phyloP scores from a whole-genome alignment of 2,888 invertebrate genomes.

The Catotricha subobsoleta region DNA sequence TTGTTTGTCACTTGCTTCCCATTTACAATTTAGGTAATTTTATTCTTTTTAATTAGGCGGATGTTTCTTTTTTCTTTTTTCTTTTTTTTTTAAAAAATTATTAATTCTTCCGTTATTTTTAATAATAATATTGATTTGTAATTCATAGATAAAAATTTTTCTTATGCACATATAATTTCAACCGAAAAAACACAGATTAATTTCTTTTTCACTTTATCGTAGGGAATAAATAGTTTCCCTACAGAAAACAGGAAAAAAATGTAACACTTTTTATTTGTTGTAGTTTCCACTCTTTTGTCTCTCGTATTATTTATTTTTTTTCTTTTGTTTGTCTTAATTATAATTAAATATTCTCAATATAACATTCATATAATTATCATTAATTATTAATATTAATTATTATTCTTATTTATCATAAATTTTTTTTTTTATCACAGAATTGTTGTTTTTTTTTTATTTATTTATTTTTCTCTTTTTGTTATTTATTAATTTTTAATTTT shows the following conservation, averaged over 20 bases:
- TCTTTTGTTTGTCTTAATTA: neutral
- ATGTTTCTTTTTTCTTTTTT: neutral
- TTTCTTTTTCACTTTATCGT: too few species aligned
- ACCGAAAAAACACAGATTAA: too few species aligned
- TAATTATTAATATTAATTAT: neutral
- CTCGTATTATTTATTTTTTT: slow-evolving; percentile 2
- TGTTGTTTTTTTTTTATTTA: slow-evolving; percentile 4
- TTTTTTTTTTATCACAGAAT: slow-evolving; percentile 6
- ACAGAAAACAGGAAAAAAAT: too few species aligned
- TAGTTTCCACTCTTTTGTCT: neutral
- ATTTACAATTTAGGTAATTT: neutral
- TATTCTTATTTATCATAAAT: slow-evolving; percentile 1
- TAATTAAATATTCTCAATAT: slow-evolving; percentile 5
- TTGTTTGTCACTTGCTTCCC: neutral
- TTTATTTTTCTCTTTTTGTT: neutral
- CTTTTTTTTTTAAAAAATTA: slow-evolving; percentile 2
- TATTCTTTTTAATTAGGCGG: neutral
- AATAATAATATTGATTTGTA: slow-evolving; percentile 2
- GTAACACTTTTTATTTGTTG: slow-evolving; percentile 2
- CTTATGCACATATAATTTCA: too few species aligned
- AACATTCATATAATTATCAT: slow-evolving; percentile 5
- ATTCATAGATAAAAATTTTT: too few species aligned
- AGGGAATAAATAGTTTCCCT: too few species aligned
- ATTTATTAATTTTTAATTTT: neutral
- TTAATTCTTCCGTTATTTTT: neutral